phyloP scores from a whole-genome alignment of 2,797 vertebrate species.

The Melanotaenia nigrans region DNA sequence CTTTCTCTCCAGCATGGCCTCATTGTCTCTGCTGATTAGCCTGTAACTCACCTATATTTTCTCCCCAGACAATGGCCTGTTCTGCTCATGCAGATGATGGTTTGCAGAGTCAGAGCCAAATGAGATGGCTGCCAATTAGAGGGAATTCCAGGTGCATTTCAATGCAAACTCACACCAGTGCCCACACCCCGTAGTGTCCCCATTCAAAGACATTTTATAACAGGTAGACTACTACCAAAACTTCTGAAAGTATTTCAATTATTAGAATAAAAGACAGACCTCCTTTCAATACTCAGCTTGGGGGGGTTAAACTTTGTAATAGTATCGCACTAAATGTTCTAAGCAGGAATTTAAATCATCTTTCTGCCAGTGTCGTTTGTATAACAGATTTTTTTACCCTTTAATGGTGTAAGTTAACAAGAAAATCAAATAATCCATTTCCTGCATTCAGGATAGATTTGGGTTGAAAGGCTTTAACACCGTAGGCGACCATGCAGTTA shows the following conservation, averaged over 20 bases:
- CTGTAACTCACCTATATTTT: slow-evolving; percentile 79
- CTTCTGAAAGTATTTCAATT: slow-evolving; percentile 68
- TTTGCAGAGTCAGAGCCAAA: slow-evolving; percentile 79
- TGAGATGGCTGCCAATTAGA: slow-evolving; percentile 80
- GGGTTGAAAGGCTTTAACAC: slow-evolving; percentile 60
- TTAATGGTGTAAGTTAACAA: slow-evolving; percentile 54
- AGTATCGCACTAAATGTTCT: slow-evolving; percentile 63
- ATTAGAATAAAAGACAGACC: slow-evolving; percentile 43
- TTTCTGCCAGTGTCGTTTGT: slow-evolving; percentile 43
- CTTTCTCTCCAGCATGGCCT: slow-evolving; percentile 40
- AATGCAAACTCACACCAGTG: slow-evolving; percentile 65
- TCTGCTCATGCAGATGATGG: slow-evolving; percentile 76
- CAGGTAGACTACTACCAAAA: slow-evolving; percentile 60
- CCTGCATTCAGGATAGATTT: slow-evolving; percentile 53
- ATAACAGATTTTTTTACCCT: slow-evolving; percentile 25
- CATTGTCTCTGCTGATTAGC: slow-evolving; percentile 80
- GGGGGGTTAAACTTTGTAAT: slow-evolving; percentile 48
- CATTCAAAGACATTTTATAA: slow-evolving; percentile 67
- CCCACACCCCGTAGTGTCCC: slow-evolving; percentile 70
- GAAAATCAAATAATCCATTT: slow-evolving; percentile 59
- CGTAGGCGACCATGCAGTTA: slow-evolving; percentile 55
- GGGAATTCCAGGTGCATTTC: slow-evolving; percentile 75
- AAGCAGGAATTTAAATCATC: slow-evolving; percentile 54
- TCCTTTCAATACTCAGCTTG: slow-evolving; percentile 33
- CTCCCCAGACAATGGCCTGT: slow-evolving; percentile 80